Base-by-base conservation (phyloP, 2,888 invertebrate genomes). In the Drosophila kuntzei region DNA sequence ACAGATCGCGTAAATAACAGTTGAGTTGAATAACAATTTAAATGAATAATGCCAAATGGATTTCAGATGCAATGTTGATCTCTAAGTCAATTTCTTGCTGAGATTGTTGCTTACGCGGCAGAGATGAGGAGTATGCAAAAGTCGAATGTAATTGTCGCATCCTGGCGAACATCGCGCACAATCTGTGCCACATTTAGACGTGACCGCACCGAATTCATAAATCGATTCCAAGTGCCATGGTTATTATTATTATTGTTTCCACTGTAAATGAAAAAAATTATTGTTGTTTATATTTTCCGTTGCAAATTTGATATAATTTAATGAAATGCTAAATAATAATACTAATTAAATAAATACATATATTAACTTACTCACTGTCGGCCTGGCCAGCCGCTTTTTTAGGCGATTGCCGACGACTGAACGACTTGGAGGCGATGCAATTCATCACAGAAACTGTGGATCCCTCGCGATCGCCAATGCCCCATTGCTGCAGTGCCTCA, bases 131-230 rank as follows among this genome's bases (percentile, higher is more conserved):
- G 93, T 84, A 95, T 94, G 54, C 96, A 90, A 92, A 95, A 96
- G 92, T 97, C 96, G 91, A 96, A 96, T 0, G 96, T 96, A 22
- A 96, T 93, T 0, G 93, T 91, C 1, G 96, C 96, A 82, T 95
- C 95, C n/a, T 93, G 92, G 74, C 94, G 94, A 0, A 96, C 95
- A 67, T 94, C 94, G 78, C 95, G 94, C 0, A 96, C 94, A 0
- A 96, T 95, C 92, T 95, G 95, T 0, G 95, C 95, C 0, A 96
- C 94, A 71, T 95, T 95, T n/a, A 95, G 92, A 39, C 95, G 93
- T 1, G 95, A 94, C 16, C 94, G 94, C 2, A 95, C 94, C 0
- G 95, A 94, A 46, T 94, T 93, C 53, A 95, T 93, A 86, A 96
- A 95, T 5, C 93, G 93, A 34, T 94, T 93, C 95, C 95, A 95